Conservation (phyloP, 2,888 invertebrate genomes). For the Zaprionus obscuricornis region DNA sequence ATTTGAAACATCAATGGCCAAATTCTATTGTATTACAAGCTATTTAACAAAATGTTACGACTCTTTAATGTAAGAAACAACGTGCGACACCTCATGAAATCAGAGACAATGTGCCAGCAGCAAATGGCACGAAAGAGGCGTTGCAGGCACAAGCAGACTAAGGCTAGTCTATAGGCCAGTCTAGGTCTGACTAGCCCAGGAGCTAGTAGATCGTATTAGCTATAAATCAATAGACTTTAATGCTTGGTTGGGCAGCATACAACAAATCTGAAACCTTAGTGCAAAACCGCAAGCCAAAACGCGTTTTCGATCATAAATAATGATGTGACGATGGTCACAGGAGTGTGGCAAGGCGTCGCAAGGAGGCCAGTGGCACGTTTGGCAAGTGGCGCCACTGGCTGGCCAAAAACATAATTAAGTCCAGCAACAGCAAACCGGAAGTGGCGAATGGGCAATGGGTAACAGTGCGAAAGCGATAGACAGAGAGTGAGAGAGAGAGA, state of each 20-base stretch:
- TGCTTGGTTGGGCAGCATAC: conserved; percentile 51
- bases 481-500: background rate
- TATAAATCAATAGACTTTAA: conserved; percentile 75
- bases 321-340: conserved; percentile 50
- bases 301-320: conserved; percentile 77
- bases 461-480: background rate
- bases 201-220: background rate
- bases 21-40: too few species aligned
- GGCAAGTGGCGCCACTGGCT: conserved; percentile 44
- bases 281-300: conserved; percentile 68
- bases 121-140: too few species aligned
- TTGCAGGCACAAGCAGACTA: too few species aligned
- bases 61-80: too few species aligned
- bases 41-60: too few species aligned
- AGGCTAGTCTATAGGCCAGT: too few species aligned
- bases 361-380: conserved; percentile 21
- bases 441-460: conserved; percentile 16
- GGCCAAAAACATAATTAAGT: conserved; percentile 77
- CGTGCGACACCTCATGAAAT: too few species aligned
- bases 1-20: too few species aligned
- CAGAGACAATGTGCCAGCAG: too few species aligned
- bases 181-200: too few species aligned
- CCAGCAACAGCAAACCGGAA: conserved; percentile 39
- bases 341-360: conserved; percentile 8
- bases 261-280: conserved; percentile 53